Evolutionary conservation across 2,113 vertebrate species (phyloP).

Genomic region (Galemys pyrenaicus): DNA sequence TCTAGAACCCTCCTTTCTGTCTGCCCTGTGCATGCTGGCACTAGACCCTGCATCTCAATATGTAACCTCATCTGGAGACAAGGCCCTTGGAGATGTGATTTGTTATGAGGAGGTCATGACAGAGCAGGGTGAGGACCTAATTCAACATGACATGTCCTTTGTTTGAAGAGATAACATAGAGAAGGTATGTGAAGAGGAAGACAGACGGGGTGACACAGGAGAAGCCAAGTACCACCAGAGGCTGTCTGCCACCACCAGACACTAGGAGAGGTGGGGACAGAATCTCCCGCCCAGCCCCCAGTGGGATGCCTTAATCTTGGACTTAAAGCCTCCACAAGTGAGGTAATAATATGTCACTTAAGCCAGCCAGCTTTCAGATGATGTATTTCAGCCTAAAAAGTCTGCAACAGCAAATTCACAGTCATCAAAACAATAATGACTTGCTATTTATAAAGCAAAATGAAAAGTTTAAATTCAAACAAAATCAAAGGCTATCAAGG

Average conservation of each 20-base stretch:
- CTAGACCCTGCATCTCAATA: background rate
- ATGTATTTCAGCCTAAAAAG: too few relatives aligned
- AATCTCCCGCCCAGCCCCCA: too few relatives aligned
- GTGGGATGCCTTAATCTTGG: too few relatives aligned
- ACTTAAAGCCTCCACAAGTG: background rate
- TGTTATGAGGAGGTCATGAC: background rate
- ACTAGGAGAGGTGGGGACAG: background rate
- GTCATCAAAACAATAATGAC: background rate
- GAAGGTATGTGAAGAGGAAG: fast-evolving
- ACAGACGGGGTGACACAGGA: fast-evolving
- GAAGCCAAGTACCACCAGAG: background rate
- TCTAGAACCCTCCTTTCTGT: too few relatives aligned
- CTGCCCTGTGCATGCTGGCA: too few relatives aligned
- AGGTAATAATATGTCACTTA: background rate
- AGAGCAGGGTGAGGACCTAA: too few relatives aligned
- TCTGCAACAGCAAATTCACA: background rate
- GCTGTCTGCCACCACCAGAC: background rate
- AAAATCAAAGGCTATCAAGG: background rate
- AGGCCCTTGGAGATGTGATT: background rate
- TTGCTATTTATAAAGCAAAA: slow-evolving; percentile 10
- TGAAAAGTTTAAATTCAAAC: background rate
- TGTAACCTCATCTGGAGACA: background rate
- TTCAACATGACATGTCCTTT: too few relatives aligned
- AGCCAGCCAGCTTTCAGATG: background rate
- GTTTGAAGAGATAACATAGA: too few relatives aligned